Base-by-base conservation (phyloP, 2,797 vertebrate species). In the Erpetoichthys calabaricus region DNA sequence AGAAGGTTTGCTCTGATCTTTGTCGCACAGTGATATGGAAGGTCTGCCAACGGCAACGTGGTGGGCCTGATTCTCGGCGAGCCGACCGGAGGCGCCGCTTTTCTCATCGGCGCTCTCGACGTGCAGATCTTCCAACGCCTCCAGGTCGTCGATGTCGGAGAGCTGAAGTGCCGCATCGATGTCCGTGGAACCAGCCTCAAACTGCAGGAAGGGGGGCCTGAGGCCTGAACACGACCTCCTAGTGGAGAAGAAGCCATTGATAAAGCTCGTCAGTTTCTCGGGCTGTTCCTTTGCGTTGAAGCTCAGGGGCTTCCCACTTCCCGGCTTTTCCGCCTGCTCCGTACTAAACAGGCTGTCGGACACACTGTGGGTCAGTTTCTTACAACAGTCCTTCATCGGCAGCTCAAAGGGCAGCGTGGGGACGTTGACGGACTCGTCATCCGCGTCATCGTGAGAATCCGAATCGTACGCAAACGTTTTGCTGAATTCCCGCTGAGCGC, bases 261-360 rank as follows among this genome's bases (percentile, higher is more conserved):
- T 75, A 75, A 84, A 89, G 70, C 76, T 86, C 58, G 83, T 72
- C 57, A 90, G 76, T 71, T 86, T 89, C 70, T 89, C 86, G 5
- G 88, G 86, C 44, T 69, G 86, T 66, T 91, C 88, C 58, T 82
- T 85, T 57, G 80, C 83, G 71, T 85, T 73, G 65, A 76, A 80
- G 3, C 71, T 80, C 0, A 80, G 64, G 0, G 65, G 65, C 8
- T 62, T 70, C 78, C 73, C 63, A 73, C 53, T 65, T 75, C 69
- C 59, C 64, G 64, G 42, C 57, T 47, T 83, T 62, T 63, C 73
- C 3, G 59, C 68, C 44, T 72, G 75, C 57, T 89, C 86, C 89
- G 83, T 90, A 75, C 84, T 84, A 74, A 89, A 89, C 4, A 92
- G 75, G 66, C 89, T 91, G 69, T 92, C 91, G 7, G 91, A 93